Base-by-base conservation (phyloP, 2,888 invertebrate species). In the Pemphredon lugubris region DNA sequence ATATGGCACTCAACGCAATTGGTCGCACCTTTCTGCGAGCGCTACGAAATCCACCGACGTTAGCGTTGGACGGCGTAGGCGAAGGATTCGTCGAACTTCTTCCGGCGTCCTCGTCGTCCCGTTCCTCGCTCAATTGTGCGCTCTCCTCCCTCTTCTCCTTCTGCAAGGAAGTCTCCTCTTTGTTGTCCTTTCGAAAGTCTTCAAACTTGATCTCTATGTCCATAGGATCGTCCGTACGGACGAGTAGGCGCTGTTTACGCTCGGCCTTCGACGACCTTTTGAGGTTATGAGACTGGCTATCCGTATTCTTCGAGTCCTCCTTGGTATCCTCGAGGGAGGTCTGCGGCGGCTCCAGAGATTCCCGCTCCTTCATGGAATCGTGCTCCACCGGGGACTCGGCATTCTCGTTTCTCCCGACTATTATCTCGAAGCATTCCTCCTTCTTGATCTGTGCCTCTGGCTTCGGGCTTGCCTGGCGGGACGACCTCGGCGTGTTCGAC, bases 61-160 rank as follows among this genome's bases (percentile, higher is more conserved):
- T 88, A 21, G 79, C 81, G 40, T 84, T 86, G 1, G 87, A 87
- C 26, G 86, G 86, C 11, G 89, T 90, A 0, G 89, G 90, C 0
- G 89, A 89, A 0, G 87, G 85, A 82, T 89, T 89, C 2, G 89
- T 84, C 0, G 89, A 89, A 54, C 87, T 92, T 77, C 92, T 91
- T 50, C 92, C 92, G 34, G 91, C 91, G 80, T 93, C 92, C 75
- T 92, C 92, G 73, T 86, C 85, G 7, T 88, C 88, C 2, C 87
- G 84, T 53, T 90, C 90, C 18, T 88, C 89, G 55, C 88, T 89
- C 1, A 83, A 72, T 40, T 84, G 72, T n/a, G 70, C 74, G 1
- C 74, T 26, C 14, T 83, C 80, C 16, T 84, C 83, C 20, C 81
- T 78, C 32, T 84, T 86, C 14, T 87, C 86, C 9, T 82, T 81